Evolutionary conservation across 30 jellyfish, hydroid and myxozoan species (phyloP).

Genomic region (Mastigias papua): DNA sequence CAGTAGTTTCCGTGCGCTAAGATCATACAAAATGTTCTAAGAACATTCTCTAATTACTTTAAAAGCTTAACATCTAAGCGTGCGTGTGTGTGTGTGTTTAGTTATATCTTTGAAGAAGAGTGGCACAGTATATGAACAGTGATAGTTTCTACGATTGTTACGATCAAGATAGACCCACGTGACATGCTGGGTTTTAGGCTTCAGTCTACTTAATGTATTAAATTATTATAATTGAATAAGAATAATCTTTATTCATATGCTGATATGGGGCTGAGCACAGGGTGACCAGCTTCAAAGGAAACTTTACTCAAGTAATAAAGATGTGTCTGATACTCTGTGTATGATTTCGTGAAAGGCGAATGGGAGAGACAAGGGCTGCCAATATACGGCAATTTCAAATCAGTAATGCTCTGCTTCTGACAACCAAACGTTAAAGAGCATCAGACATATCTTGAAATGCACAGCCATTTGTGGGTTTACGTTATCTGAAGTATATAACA

Average conservation of each 20-base stretch:
- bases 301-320: too few species aligned
- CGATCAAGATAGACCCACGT: conserved; percentile 33
- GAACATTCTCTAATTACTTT: conserved; percentile 40
- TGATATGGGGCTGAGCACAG: conserved; percentile 26
- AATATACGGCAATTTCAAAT: too few species aligned
- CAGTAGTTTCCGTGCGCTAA: conserved; percentile 52
- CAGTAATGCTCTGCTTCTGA: too few species aligned
- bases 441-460: too few species aligned
- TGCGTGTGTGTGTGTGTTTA: conserved; percentile 40
- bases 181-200: conserved; percentile 24
- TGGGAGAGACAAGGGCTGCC: too few species aligned
- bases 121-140: neutral
- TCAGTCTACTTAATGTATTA: conserved; percentile 24
- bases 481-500: too few species aligned
- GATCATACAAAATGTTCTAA: conserved; percentile 2
- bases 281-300: conserved; percentile 27
- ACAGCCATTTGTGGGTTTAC: too few species aligned
- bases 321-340: too few species aligned
- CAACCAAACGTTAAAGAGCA: too few species aligned
- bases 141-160: neutral
- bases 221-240: conserved; percentile 39
- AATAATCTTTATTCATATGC: conserved; percentile 40
- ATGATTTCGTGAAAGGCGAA: too few species aligned
- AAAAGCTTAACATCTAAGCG: conserved; percentile 8
- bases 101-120: conserved; percentile 2